phyloP scores from a whole-genome alignment of 1,140 invertebrate species.

The Pachyrhynchus sulphureomaculatus region DNA sequence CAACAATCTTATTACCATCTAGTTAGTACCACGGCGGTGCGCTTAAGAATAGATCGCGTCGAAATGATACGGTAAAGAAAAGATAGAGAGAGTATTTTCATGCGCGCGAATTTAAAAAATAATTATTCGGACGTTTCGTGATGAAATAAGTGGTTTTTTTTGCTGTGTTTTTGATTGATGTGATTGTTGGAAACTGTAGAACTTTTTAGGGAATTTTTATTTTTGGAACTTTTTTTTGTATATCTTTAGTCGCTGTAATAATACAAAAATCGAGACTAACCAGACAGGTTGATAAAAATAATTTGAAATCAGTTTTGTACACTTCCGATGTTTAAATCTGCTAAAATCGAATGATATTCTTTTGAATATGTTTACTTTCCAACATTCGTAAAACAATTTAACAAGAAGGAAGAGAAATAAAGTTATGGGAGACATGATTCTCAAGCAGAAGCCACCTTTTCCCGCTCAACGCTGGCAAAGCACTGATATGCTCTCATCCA shows the following conservation, averaged over 20 bases:
- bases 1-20: neutral
- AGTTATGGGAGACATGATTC: constrained; percentile 35
- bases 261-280: too few relatives aligned
- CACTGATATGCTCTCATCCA: constrained; percentile 50
- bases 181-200: too few relatives aligned
- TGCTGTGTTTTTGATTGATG: too few relatives aligned
- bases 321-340: too few relatives aligned
- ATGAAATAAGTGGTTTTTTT: too few relatives aligned
- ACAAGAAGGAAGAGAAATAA: neutral
- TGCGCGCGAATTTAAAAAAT: too few relatives aligned
- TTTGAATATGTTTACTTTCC: neutral
- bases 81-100: too few relatives aligned
- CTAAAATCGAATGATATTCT: too few relatives aligned
- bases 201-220: neutral
- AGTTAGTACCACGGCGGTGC: constrained; percentile 1
- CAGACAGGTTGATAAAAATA: too few relatives aligned
- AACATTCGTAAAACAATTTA: neutral
- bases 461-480: constrained; percentile 50
- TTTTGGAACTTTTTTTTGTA: neutral
- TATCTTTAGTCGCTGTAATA: neutral
- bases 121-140: too few relatives aligned
- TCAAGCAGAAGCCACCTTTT: constrained; percentile 45
- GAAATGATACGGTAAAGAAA: too few relatives aligned
- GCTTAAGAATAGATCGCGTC: neutral
- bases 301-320: too few relatives aligned